Conservation (phyloP, 2,113 vertebrate species). For the Urocitellus parryii region DNA sequence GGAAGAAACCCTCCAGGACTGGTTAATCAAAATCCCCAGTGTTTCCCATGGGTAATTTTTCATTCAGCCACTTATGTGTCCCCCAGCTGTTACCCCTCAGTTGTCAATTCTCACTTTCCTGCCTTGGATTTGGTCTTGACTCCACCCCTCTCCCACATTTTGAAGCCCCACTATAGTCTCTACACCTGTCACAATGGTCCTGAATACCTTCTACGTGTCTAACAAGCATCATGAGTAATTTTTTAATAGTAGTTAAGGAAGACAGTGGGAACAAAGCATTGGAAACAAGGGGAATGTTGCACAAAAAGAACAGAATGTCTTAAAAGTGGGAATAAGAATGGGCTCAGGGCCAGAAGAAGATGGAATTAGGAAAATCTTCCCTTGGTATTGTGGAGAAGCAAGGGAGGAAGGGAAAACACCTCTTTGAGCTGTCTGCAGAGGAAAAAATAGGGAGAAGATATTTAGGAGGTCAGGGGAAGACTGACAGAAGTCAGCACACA, state of each 20-base stretch:
- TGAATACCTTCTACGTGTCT: background rate
- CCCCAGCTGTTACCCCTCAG: no score
- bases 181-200: background rate
- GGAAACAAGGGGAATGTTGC: background rate
- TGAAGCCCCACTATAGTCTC: background rate
- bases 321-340: background rate
- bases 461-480: background rate
- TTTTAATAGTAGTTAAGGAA: background rate
- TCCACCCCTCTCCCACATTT: background rate
- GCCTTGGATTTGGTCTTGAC: background rate
- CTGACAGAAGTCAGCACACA: background rate
- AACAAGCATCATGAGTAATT: background rate
- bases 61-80: accelerated
- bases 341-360: background rate
- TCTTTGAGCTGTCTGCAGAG: background rate
- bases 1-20: background rate
- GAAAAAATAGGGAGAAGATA: background rate
- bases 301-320: background rate
- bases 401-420: accelerated
- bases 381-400: no score
- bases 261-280: background rate
- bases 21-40: background rate
- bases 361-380: background rate
- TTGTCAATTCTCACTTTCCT: background rate
- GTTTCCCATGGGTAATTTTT: background rate